Conservation (phyloP, 2,797 vertebrate genomes). For the Leptatherina wallacei region DNA sequence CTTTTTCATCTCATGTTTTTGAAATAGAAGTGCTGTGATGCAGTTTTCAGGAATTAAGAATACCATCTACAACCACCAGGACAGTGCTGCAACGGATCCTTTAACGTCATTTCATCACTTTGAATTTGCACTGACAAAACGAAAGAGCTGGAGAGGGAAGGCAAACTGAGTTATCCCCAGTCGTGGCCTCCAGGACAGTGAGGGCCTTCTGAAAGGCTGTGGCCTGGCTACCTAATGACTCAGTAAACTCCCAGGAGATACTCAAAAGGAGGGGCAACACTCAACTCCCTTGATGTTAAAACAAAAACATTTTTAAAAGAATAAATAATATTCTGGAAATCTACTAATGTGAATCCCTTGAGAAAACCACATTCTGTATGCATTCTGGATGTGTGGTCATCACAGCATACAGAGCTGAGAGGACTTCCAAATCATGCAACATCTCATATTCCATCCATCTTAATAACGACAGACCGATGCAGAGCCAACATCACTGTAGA, state of each 20-base stretch:
- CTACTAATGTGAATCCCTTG: background rate
- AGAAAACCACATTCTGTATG: background rate
- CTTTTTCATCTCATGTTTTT: background rate
- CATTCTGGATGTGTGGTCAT: too few species aligned
- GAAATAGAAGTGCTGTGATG: background rate
- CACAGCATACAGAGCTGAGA: too few species aligned
- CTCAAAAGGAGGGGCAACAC: conserved; percentile 32
- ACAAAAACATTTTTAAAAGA: conserved; percentile 10
- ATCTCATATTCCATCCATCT: too few species aligned
- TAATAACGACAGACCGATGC: too few species aligned
- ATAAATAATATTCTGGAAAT: conserved; percentile 19
- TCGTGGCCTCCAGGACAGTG: conserved; percentile 63
- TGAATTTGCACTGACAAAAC: conserved; percentile 9
- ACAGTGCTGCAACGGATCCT: background rate
- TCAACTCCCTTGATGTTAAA: conserved; percentile 31
- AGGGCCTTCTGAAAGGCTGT: conserved; percentile 71
- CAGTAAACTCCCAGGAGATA: conserved; percentile 65
- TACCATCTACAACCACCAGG: background rate
- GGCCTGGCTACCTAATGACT: conserved; percentile 73
- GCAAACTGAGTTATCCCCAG: conserved; percentile 71
- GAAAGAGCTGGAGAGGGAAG: conserved; percentile 29
- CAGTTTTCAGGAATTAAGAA: background rate
- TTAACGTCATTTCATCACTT: conserved; percentile 34
- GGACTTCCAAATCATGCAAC: too few species aligned
- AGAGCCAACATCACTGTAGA: too few species aligned